Percentiles rank a stretch among this genome's conserved stretches.
phyloP scores from a whole-genome alignment of 2,888 invertebrate genomes.

The Hirtodrosophila confusa region DNA sequence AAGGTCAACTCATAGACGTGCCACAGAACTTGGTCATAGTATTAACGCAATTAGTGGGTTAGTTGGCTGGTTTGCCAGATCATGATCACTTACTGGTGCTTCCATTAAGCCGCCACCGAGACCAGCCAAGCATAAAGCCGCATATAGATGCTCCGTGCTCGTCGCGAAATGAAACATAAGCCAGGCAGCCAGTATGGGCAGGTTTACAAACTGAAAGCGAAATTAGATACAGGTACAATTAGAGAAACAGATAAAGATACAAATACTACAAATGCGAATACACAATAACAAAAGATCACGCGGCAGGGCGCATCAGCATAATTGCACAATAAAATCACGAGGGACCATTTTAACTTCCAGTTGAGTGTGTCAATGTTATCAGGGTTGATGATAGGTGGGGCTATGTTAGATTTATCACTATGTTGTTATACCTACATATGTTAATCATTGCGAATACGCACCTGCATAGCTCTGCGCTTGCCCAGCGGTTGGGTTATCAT shows the following conservation, averaged over 20 bases:
- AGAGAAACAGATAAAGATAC: neutral
- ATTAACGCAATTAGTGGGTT: constrained; percentile 23
- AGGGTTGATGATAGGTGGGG: neutral
- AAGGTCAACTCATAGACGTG: constrained; percentile 32
- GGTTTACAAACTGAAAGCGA: constrained; percentile 85
- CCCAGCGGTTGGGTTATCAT: constrained; percentile 89
- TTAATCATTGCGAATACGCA: constrained; percentile 36
- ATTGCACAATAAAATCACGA: constrained; percentile 40
- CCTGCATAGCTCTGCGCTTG: constrained; percentile 90
- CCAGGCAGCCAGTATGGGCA: constrained; percentile 91
- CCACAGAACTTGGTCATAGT: constrained; percentile 9
- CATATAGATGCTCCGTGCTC: constrained; percentile 87
- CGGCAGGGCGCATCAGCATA: constrained; percentile 45
- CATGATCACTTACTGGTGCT: constrained; percentile 88
- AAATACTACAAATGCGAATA: constrained; percentile 1
- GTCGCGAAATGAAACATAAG: constrained; percentile 88
- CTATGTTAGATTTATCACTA: neutral
- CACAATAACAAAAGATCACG: constrained; percentile 14
- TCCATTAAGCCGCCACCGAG: constrained; percentile 91
- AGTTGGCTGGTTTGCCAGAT: constrained; percentile 23
- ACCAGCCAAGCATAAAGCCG: constrained; percentile 89
- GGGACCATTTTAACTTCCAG: constrained; percentile 36
- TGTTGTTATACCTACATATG: neutral
- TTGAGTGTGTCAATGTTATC: constrained; percentile 58
- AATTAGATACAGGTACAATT: constrained; percentile 11